Percentiles rank a stretch among this genome's conserved stretches.
Conservation (phyloP, 2,113 vertebrate genomes). For the Origma solitaria region DNA sequence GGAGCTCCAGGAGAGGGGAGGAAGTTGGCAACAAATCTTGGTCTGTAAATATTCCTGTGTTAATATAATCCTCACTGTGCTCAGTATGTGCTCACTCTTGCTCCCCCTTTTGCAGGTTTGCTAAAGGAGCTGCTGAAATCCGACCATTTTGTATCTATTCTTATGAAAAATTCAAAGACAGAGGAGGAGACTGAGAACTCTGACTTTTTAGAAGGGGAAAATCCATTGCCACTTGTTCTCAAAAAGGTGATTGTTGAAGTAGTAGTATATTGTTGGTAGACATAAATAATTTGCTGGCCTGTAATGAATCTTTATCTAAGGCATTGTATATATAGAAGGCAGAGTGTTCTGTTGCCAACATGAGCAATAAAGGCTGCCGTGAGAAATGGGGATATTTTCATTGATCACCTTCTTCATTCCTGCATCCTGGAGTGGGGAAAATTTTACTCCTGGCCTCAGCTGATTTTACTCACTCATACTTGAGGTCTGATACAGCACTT, state of each 20-base stretch:
- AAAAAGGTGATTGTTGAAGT: conserved; percentile 82
- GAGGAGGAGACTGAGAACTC: conserved; percentile 43
- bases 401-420: not conserved
- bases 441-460: not conserved
- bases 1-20: not conserved
- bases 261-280: not conserved
- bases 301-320: not conserved
- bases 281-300: not conserved
- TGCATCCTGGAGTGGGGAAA: not conserved
- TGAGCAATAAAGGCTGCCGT: not conserved
- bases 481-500: not conserved
- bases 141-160: conserved; percentile 78
- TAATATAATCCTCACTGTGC: not conserved
- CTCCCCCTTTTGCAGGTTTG: conserved; percentile 70
- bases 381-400: not conserved
- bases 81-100: not conserved
- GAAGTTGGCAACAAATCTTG: not conserved
- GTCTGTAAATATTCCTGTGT: not conserved
- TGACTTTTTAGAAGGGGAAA: conserved; percentile 50
- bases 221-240: conserved; percentile 84
- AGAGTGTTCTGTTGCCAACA: not conserved
- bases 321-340: not conserved
- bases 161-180: conserved; percentile 78
- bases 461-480: not conserved
- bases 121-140: conserved; percentile 84